Conservation (phyloP, 2,797 vertebrate species). For the Oreortyx pictus region DNA sequence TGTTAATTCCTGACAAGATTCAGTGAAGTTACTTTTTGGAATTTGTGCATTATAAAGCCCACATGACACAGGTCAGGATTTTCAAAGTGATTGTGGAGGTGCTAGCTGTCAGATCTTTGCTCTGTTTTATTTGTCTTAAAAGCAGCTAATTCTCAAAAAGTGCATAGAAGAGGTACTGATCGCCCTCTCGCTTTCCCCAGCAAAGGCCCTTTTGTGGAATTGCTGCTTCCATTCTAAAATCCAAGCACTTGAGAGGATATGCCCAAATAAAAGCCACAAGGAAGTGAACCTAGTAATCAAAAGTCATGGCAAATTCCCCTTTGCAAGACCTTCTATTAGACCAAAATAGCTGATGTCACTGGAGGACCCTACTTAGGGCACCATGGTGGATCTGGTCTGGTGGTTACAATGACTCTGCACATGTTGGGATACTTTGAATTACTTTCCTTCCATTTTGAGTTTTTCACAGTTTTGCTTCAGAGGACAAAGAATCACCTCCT, state of each 20-base stretch:
- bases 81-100: not conserved
- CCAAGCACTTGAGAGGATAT: not conserved
- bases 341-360: not conserved
- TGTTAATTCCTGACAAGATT: not conserved
- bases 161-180: accelerated
- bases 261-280: not conserved
- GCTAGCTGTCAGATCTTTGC: not conserved
- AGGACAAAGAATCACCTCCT: not conserved
- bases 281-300: not conserved
- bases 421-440: not conserved
- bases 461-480: not conserved
- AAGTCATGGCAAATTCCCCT: not conserved
- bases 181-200: not conserved
- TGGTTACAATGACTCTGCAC: not conserved
- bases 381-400: not conserved
- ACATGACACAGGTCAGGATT: not conserved
- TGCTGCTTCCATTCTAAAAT: not conserved
- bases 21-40: not conserved
- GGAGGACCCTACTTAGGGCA: not conserved
- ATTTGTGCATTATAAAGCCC: not conserved
- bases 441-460: not conserved
- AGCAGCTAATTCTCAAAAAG: not conserved
- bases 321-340: not conserved
- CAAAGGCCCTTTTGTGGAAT: not conserved
- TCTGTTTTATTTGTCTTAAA: not conserved